Percentiles rank a stretch among this genome's conserved stretches.
phyloP scores from a whole-genome alignment of 2,888 invertebrate genomes.

The Drosophila anomelani region DNA sequence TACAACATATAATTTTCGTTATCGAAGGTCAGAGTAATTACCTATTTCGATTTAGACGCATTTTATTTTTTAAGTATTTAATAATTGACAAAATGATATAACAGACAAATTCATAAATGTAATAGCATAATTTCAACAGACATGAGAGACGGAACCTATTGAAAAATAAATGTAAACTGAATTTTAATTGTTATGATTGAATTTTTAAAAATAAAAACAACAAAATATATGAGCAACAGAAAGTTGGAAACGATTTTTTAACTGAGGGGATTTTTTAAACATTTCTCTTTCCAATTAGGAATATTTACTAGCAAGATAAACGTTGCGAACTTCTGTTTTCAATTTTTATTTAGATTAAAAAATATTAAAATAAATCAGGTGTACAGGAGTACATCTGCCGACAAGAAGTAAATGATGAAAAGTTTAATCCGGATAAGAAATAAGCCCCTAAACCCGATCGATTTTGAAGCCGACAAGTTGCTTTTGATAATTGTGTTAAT shows the following conservation, averaged over 20 bases:
- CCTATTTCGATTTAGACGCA: constrained; percentile 73
- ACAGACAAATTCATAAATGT: constrained; percentile 56
- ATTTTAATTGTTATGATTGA: constrained; percentile 73
- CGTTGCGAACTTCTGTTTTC: no score
- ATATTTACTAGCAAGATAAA: no score
- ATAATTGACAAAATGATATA: constrained; percentile 59
- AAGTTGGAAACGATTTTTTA: not conserved
- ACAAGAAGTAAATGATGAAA: no score
- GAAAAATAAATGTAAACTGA: constrained; percentile 39
- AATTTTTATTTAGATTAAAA: no score
- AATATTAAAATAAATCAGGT: no score
- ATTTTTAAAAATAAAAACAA: constrained; percentile 69
- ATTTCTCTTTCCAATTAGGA: no score
- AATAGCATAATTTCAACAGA: constrained; percentile 66
- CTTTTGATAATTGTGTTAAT: no score
- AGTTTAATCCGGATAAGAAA: no score
- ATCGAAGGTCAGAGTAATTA: constrained; percentile 35
- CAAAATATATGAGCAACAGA: constrained; percentile 30
- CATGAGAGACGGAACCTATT: constrained; percentile 28
- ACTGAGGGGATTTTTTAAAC: no score
- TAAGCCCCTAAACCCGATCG: no score
- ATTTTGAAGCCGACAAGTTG: no score
- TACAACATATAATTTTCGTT: constrained; percentile 32
- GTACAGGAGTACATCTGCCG: no score
- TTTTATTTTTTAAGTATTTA: constrained; percentile 78